Evolutionary conservation across 1,140 invertebrate genomes (phyloP).

Genomic region (Ladona fulva): DNA sequence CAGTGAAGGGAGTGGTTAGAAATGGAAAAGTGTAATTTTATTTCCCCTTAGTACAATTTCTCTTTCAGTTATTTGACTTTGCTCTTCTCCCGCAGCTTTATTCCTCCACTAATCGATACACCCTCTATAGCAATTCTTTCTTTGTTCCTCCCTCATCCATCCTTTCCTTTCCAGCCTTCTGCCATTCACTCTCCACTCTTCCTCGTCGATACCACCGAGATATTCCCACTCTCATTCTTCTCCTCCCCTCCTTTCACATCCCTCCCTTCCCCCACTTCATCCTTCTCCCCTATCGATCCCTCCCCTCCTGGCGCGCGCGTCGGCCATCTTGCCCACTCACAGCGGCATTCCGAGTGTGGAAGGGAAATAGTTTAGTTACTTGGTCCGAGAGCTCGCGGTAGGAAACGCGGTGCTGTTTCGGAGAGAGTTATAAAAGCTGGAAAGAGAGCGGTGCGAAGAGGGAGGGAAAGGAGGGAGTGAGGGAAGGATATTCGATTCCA

Average conservation of each 20-base stretch:
- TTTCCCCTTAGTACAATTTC: no score
- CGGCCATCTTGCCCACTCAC: neutral
- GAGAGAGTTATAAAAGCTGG: no score
- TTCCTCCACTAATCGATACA: no score
- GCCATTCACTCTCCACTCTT: no score
- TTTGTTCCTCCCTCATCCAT: neutral
- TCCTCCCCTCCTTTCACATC: neutral
- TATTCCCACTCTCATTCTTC: neutral
- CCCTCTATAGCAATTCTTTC: neutral
- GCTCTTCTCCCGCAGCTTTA: no score
- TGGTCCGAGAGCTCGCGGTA: neutral
- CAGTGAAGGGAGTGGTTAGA: no score
- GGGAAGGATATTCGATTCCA: no score
- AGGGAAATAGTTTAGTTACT: no score
- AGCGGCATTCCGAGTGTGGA: neutral
- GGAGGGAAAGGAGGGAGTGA: no score
- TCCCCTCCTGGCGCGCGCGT: neutral
- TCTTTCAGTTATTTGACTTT: no score
- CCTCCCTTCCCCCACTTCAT: neutral
- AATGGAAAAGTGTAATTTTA: no score
- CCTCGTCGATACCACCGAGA: neutral
- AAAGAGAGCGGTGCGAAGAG: no score
- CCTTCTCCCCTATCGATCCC: neutral
- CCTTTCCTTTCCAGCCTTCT: neutral
- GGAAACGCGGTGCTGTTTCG: neutral